These are phyloP conservation scores for Syrista parreyssii DNA, from an alignment of 2,888 invertebrate genomes.

Conservation along the genomic window DNA sequence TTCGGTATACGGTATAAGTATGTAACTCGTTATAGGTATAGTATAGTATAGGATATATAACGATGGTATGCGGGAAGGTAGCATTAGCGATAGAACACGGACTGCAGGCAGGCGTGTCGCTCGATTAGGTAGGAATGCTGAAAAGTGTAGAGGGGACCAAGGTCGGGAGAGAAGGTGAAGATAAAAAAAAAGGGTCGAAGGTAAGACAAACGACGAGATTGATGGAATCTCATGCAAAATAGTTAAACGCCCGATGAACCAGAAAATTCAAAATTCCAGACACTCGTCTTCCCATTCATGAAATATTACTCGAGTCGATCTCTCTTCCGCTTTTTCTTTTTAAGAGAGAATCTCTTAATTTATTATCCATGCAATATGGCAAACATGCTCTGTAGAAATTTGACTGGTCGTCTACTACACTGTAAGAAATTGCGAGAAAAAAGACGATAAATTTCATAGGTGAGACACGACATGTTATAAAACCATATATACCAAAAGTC, in stretches of 20 bases:
- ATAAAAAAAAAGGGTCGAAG: conserved; percentile 36
- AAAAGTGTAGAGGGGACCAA: conserved; percentile 49
- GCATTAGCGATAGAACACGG: conserved; percentile 12
- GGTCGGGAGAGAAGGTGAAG: conserved; percentile 33
- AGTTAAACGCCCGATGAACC: neutral
- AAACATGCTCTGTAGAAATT: neutral
- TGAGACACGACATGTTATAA: neutral
- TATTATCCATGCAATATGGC: neutral
- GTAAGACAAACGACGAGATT: neutral
- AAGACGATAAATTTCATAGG: neutral
- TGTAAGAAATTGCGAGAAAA: neutral
- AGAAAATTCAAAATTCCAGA: neutral
- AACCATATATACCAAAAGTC: neutral
- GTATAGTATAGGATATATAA: neutral
- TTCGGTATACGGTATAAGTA: neutral
- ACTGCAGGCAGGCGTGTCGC: conserved; percentile 46
- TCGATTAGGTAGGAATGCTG: conserved; percentile 56
- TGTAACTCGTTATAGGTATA: neutral
- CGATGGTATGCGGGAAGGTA: conserved; percentile 2
- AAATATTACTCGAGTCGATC: neutral
- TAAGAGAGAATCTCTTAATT: neutral
- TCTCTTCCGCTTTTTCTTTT: neutral
- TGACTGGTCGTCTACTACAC: neutral
- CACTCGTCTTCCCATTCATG: neutral
- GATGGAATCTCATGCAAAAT: neutral